Conservation (phyloP, 1,140 invertebrate genomes). For the Prorops nasuta region DNA sequence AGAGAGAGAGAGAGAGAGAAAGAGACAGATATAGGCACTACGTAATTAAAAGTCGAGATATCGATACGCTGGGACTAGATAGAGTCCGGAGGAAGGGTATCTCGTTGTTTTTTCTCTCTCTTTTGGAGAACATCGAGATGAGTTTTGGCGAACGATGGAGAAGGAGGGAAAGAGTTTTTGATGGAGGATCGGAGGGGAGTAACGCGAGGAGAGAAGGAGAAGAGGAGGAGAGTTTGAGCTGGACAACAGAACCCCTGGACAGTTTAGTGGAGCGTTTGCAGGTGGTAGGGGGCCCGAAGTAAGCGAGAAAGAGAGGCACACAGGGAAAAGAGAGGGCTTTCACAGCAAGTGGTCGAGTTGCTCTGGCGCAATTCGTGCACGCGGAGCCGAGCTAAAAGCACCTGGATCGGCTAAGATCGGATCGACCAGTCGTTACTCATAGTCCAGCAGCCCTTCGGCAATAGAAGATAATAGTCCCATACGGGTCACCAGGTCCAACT, state of each 20-base stretch:
- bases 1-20: slow-evolving; percentile 6
- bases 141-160: background rate
- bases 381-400: slow-evolving; percentile 18
- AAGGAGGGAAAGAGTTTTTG: background rate
- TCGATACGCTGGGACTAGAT: too few relatives aligned
- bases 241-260: too few relatives aligned
- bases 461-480: too few relatives aligned
- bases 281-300: background rate
- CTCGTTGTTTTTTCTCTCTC: too few relatives aligned
- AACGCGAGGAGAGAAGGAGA: background rate
- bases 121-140: too few relatives aligned
- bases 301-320: background rate
- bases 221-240: too few relatives aligned
- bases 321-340: background rate
- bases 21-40: too few relatives aligned
- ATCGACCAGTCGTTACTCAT: background rate
- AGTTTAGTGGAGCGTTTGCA: background rate
- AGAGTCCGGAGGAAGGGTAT: too few relatives aligned
- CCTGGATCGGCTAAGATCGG: background rate
- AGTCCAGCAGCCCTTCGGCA: too few relatives aligned
- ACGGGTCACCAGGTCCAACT: too few relatives aligned
- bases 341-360: background rate
- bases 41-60: too few relatives aligned
- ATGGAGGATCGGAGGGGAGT: background rate
- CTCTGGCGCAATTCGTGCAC: slow-evolving; percentile 24